Percentiles rank a stretch among this genome's conserved stretches.
phyloP scores from a whole-genome alignment of 2,797 vertebrate species.

The Hylomyscus alleni region DNA sequence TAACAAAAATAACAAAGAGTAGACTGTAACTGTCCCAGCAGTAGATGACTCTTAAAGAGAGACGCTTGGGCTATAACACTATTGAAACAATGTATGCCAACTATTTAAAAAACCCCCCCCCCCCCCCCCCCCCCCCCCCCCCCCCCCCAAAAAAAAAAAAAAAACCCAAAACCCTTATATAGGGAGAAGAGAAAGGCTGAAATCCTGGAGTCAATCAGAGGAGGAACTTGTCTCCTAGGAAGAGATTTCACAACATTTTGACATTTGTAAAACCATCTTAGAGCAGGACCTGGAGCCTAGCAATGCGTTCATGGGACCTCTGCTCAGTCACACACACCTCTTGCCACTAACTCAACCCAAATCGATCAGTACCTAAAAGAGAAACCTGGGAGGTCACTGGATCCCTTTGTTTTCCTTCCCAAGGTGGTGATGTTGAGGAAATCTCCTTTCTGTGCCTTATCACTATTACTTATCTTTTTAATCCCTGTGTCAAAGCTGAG shows the following conservation, averaged over 20 bases:
- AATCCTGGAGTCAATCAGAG: neutral
- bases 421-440: neutral
- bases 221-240: neutral
- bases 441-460: neutral
- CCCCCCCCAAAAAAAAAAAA: neutral
- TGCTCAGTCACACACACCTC: neutral
- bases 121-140: fast-evolving
- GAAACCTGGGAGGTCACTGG: no score
- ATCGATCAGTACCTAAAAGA: no score
- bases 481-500: neutral
- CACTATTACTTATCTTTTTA: neutral
- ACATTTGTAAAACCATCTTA: no score
- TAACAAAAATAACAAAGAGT: no score
- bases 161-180: no score
- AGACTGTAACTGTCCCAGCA: neutral
- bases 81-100: neutral
- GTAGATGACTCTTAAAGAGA: neutral
- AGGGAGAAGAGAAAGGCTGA: neutral
- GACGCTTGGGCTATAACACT: neutral
- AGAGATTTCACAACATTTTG: neutral
- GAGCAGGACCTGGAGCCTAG: no score
- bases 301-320: fast-evolving
- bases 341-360: neutral
- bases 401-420: neutral
- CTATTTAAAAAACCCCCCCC: neutral